These are phyloP conservation scores for Pseudopipra pipra DNA, from an alignment of 2,113 vertebrate genomes.

Conservation along the genomic window DNA sequence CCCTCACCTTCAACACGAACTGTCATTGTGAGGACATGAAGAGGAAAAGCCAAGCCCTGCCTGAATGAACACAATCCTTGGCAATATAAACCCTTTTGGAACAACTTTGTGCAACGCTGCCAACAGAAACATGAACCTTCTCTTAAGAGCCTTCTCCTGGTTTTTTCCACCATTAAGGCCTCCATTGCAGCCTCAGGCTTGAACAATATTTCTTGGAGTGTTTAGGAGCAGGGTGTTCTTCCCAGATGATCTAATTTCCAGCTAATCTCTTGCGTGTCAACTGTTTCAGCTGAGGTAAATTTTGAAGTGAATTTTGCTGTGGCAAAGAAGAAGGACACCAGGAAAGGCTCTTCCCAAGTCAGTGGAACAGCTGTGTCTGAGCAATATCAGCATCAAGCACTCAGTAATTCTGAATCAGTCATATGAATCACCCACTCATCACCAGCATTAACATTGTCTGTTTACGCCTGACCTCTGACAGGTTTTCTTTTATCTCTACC, in stretches of 20 bases:
- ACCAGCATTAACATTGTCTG: neutral
- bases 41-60: slow-evolving; percentile 15
- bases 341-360: slow-evolving; percentile 3
- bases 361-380: neutral
- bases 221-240: neutral
- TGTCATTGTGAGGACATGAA: neutral
- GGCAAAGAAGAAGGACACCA: neutral
- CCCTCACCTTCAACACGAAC: neutral
- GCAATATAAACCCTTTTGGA: neutral
- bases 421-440: neutral
- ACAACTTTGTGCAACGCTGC: neutral
- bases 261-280: neutral
- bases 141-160: neutral
- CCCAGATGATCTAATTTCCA: slow-evolving; percentile 1
- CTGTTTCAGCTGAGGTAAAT: neutral
- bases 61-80: neutral
- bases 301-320: neutral
- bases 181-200: neutral
- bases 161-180: neutral
- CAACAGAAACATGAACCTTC: slow-evolving; percentile 28
- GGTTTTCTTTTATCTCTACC: neutral
- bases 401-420: neutral
- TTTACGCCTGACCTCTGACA: neutral
- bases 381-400: neutral
- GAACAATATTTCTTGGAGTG: neutral